Evolutionary conservation across 2,113 vertebrate species (phyloP).

Genomic region (Myiagra hebetior): DNA sequence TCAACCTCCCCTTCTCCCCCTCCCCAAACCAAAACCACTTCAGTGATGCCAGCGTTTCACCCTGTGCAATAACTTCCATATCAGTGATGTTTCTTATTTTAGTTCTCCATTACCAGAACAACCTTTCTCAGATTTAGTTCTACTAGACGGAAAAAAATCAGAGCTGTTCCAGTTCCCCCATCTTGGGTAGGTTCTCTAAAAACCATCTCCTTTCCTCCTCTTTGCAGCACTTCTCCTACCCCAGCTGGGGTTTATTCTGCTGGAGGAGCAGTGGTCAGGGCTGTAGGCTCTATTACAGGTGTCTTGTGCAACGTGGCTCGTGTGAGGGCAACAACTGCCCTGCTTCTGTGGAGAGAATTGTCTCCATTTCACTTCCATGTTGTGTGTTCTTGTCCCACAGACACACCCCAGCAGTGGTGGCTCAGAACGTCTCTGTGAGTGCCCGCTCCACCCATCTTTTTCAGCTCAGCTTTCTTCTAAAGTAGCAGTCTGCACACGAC

Average conservation of each 20-base stretch:
- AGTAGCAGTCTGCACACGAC: neutral
- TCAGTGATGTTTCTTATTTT: neutral
- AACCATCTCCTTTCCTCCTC: rapidly evolving
- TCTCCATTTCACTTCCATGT: neutral
- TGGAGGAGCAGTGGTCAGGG: neutral
- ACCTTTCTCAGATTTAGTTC: neutral
- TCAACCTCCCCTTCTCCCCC: neutral
- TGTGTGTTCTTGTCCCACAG: neutral
- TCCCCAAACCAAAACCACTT: neutral
- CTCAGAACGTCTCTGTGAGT: neutral
- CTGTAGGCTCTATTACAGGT: neutral
- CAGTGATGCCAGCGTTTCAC: neutral
- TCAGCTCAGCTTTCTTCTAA: neutral
- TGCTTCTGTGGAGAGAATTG: neutral
- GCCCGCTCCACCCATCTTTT: neutral
- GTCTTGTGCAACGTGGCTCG: neutral
- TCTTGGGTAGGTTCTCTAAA: neutral
- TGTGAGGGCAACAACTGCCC: neutral
- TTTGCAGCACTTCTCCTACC: neutral
- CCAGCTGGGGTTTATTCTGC: neutral
- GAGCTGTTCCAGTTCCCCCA: neutral
- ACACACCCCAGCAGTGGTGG: rapidly evolving
- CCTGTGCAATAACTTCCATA: rapidly evolving
- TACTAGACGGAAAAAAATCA: neutral
- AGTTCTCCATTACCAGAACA: neutral